phyloP scores from a whole-genome alignment of 2,888 invertebrate genomes.

The Ptycholaimellus sp. region DNA sequence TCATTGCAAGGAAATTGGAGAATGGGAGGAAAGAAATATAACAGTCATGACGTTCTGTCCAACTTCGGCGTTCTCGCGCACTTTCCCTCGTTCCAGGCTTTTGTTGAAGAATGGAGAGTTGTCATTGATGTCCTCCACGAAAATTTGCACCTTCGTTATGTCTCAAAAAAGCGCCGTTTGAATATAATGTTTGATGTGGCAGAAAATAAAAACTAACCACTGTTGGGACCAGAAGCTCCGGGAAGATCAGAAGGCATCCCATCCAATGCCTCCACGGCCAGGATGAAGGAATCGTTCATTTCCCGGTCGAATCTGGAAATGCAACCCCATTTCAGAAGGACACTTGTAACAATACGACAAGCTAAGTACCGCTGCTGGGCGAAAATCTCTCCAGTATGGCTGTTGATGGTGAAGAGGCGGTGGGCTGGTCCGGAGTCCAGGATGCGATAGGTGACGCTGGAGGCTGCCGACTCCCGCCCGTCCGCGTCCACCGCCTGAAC shows the following conservation, averaged over 20 bases:
- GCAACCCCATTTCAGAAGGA: too few species aligned
- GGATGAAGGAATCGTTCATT: constrained; percentile 74
- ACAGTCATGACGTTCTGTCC: constrained; percentile 12
- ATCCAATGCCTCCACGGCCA: constrained; percentile 86
- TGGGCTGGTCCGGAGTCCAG: constrained; percentile 13
- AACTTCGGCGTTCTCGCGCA: constrained; percentile 13
- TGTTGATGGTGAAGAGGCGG: constrained; percentile 59
- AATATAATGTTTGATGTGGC: too few species aligned
- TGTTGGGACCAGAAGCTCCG: constrained; percentile 18
- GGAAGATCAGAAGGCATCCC: constrained; percentile 66
- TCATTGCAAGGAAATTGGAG: not conserved
- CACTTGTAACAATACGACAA: too few species aligned
- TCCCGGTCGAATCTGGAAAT: constrained; percentile 70
- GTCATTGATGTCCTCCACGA: constrained; percentile 91
- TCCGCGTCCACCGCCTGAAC: constrained; percentile 1
- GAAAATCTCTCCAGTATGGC: constrained; percentile 78
- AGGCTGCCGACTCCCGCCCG: not conserved
- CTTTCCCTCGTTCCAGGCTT: constrained; percentile 11
- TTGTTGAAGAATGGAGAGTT: constrained; percentile 79
- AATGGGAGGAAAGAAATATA: not conserved
- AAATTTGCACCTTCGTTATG: constrained; percentile 73
- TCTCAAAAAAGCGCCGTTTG: constrained; percentile 15
- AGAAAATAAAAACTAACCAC: constrained; percentile 12
- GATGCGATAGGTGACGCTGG: constrained; percentile 13
- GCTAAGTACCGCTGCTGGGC: constrained; percentile 58